Percentiles rank a stretch among this genome's conserved stretches.
phyloP scores from a whole-genome alignment of 2,888 invertebrate species.

The Trissonchulus latispiculum region DNA sequence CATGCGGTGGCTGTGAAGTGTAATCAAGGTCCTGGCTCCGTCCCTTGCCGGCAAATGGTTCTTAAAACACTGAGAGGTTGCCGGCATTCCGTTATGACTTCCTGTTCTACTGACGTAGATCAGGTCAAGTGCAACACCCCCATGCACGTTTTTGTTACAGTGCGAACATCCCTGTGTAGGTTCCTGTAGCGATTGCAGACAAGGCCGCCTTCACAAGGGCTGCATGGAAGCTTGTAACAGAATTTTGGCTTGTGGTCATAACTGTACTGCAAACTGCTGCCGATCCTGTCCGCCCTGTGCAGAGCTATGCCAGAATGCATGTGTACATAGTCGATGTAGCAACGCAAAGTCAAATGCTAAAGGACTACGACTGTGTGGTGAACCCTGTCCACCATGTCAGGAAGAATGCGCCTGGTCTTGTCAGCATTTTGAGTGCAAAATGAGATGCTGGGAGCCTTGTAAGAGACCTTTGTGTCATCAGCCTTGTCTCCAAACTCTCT shows the following conservation, averaged over 20 bases:
- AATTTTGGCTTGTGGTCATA: conserved; percentile 56
- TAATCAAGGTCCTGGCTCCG: conserved; percentile 39
- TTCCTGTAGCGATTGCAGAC: conserved; percentile 42
- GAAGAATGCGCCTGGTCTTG: conserved; percentile 44
- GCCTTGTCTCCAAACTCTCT: conserved; percentile 40
- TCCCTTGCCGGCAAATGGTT: conserved; percentile 40
- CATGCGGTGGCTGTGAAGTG: conserved; percentile 44
- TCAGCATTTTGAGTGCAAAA: conserved; percentile 45
- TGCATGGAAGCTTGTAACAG: conserved; percentile 54
- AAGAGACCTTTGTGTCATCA: conserved; percentile 41
- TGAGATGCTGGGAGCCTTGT: conserved; percentile 45
- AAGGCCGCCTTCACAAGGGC: conserved; percentile 54
- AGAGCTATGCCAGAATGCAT: conserved; percentile 49
- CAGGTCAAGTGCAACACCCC: conserved; percentile 28
- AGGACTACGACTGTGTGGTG: conserved; percentile 31
- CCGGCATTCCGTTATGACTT: conserved; percentile 24
- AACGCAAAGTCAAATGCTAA: too few species aligned
- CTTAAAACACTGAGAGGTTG: conserved; percentile 23
- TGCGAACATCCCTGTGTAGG: conserved; percentile 43
- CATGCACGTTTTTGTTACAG: conserved; percentile 32
- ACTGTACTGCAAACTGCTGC: conserved; percentile 37
- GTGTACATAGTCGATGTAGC: conserved; percentile 51
- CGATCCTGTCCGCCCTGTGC: conserved; percentile 39
- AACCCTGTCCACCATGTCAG: conserved; percentile 42
- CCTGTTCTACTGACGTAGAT: conserved; percentile 7